phyloP scores from a whole-genome alignment of 1,140 invertebrate genomes.

The Calosoma granatense region DNA sequence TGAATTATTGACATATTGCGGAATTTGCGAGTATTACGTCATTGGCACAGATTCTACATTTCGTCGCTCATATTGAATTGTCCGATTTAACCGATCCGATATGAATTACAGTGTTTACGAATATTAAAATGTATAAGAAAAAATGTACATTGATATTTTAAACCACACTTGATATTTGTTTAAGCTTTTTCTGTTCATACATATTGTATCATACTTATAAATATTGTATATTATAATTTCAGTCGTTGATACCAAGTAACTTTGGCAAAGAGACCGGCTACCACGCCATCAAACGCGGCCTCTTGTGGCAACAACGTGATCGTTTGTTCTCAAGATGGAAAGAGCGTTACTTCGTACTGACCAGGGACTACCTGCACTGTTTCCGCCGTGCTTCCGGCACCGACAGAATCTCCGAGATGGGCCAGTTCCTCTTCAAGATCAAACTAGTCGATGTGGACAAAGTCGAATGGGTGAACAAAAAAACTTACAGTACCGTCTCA shows the following conservation, averaged over 20 bases:
- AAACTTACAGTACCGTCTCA: constrained; percentile 46
- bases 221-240: too few species aligned
- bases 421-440: constrained; percentile 59
- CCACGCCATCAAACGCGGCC: constrained; percentile 49
- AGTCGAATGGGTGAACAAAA: constrained; percentile 53
- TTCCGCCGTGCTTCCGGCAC: constrained; percentile 51
- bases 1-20: too few species aligned
- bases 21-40: too few species aligned
- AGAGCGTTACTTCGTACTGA: constrained; percentile 57
- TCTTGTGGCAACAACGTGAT: constrained; percentile 56
- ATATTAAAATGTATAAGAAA: too few species aligned
- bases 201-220: too few species aligned
- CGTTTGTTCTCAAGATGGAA: constrained; percentile 59
- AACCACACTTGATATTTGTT: too few species aligned
- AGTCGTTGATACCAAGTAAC: constrained; percentile 34
- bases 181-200: too few species aligned
- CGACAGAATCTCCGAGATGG: constrained; percentile 57
- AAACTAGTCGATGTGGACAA: constrained; percentile 54
- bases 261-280: constrained; percentile 24
- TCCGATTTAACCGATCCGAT: too few species aligned
- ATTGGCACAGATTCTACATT: too few species aligned
- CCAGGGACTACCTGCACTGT: constrained; percentile 57
- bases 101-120: too few species aligned
- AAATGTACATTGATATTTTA: too few species aligned
- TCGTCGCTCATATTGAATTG: too few species aligned